phyloP scores from a whole-genome alignment of 1,140 invertebrate species.

The Antheraea pernyi region DNA sequence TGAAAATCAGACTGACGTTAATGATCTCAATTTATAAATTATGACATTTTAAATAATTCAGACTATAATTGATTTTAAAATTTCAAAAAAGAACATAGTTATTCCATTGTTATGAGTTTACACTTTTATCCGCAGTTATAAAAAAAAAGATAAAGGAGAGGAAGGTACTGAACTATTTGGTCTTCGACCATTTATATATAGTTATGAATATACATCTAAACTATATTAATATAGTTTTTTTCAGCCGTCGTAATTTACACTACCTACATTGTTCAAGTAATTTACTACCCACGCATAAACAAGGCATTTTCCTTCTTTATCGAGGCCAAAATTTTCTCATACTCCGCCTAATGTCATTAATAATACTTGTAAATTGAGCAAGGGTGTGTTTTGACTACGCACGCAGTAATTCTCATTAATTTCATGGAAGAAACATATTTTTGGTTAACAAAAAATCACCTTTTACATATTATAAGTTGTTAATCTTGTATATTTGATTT shows the following conservation, averaged over 20 bases:
- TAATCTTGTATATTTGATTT: too few species aligned
- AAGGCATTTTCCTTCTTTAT: constrained; percentile 29
- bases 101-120: too few species aligned
- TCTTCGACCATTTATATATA: too few species aligned
- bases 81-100: too few species aligned
- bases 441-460: constrained; percentile 5
- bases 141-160: too few species aligned
- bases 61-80: too few species aligned
- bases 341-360: constrained; percentile 39
- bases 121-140: too few species aligned
- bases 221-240: not conserved
- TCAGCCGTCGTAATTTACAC: not conserved
- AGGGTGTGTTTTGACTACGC: constrained; percentile 12
- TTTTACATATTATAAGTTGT: not conserved
- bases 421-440: not conserved
- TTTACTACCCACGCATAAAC: constrained; percentile 10
- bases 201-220: too few species aligned
- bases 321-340: constrained; percentile 26
- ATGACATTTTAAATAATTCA: too few species aligned
- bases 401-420: constrained; percentile 9
- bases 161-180: too few species aligned
- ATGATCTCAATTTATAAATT: too few species aligned
- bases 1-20: too few species aligned
- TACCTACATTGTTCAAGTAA: constrained; percentile 1
- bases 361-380: constrained; percentile 43